Base-by-base conservation (phyloP, 2,113 vertebrate species). In the Syngnathus scovelli region DNA sequence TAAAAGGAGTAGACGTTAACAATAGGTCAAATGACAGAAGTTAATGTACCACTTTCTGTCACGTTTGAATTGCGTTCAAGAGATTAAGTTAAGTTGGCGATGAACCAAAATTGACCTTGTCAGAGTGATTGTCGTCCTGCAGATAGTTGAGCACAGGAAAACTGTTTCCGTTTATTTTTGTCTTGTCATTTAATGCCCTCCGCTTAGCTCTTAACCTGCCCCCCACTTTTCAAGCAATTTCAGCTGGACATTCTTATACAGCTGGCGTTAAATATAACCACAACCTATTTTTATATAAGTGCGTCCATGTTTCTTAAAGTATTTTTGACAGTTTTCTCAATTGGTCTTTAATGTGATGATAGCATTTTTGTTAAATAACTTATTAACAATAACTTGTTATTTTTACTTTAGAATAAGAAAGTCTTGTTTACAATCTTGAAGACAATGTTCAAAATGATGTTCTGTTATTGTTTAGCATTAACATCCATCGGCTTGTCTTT, bases 21-120 rank as follows among this genome's bases (percentile, higher is more conserved):
- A 4, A 79, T 66, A 39, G 39, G 37, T 39, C 1, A 19, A 5
- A 64, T 21, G 7, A 70, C 62, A 67, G 67, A 72, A 7, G 49
- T 38, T 4, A 66, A 61, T 36, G 41, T 51, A 2, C 6, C 12
- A 62, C 39, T 18, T 77, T 21, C 46, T 48, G 13, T 48, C 1
- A 13, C 43, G 10, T 46, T 46, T 46, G 43, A 15, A 15, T 46
- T 46, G 12, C 0, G 43, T 46, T 46, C 2, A 4, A 15, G 4
- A 15, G 3, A 15, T 46, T 48, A 16, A 52, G 4, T 21, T 52
- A 21, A 52, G 49, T n/a, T 21, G 1, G 48, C 0, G 9, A 4
- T 8, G 9, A 10, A 52, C 15, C 44, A 18, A 16, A 48, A 48
- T n/a, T 3, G 19, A n/a, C 49, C 19, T 10, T 1, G 49, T n/a